A percentile compares a stretch with the other conserved stretches of the same genome.
These are phyloP conservation scores for Myotis daubentonii DNA, from an alignment of 2,797 vertebrate genomes.

Conservation along the genomic window DNA sequence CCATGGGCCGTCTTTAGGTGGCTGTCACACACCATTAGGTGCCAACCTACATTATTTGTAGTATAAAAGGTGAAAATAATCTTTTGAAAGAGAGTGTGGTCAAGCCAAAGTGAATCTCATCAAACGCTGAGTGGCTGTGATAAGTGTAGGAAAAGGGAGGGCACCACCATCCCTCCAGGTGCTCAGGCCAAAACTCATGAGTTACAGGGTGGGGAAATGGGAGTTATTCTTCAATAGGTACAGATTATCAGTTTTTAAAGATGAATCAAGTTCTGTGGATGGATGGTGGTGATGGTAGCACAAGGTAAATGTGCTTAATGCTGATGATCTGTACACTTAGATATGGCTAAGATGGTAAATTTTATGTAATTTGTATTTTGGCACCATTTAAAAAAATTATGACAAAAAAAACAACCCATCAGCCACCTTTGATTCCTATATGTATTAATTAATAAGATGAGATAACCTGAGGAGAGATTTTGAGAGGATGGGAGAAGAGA, in stretches of 20 bases:
- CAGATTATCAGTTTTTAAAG: background rate
- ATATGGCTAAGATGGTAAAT: background rate
- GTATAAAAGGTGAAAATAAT: background rate
- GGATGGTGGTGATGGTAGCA: background rate
- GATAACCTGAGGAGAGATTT: background rate
- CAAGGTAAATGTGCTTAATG: background rate
- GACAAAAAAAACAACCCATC: too few species aligned
- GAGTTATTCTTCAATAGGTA: background rate
- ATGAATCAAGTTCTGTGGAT: background rate
- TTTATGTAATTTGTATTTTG: background rate
- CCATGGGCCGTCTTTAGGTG: background rate
- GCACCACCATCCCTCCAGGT: background rate
- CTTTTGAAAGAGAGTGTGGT: background rate
- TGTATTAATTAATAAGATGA: background rate
- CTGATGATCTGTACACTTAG: background rate
- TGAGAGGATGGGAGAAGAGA: background rate
- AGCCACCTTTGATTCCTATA: background rate
- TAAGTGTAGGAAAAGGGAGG: background rate
- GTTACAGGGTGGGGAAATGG: background rate
- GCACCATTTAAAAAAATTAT: background rate
- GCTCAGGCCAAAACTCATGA: background rate
- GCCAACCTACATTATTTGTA: background rate
- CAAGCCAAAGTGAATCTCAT: background rate
- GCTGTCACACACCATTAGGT: background rate
- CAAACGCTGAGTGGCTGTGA: background rate